Conservation (phyloP, 1,140 invertebrate species). For the Drosophila truncata region DNA sequence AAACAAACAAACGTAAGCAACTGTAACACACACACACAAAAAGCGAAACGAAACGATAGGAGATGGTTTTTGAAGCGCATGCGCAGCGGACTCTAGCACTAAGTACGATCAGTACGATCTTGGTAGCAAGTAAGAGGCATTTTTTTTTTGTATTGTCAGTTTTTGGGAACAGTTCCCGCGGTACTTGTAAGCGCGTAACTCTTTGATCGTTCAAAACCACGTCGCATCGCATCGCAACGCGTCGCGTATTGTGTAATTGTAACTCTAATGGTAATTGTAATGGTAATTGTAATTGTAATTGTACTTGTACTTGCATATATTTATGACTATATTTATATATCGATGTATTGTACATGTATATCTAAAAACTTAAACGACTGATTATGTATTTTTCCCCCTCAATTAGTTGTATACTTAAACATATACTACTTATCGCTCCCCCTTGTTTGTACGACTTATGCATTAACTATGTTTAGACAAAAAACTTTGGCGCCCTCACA, state of each 20-base stretch:
- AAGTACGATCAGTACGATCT: slow-evolving; percentile 39
- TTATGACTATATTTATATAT: slow-evolving; percentile 65
- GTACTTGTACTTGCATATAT: slow-evolving; percentile 27
- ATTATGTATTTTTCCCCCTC: slow-evolving; percentile 76
- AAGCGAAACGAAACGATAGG: slow-evolving; percentile 13
- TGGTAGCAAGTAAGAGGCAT: slow-evolving; percentile 31
- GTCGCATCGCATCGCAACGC: slow-evolving; percentile 15
- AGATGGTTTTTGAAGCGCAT: slow-evolving; percentile 18
- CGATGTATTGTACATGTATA: slow-evolving; percentile 68
- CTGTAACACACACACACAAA: slow-evolving; percentile 48
- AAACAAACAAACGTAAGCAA: slow-evolving; percentile 29
- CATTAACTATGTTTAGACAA: slow-evolving; percentile 40
- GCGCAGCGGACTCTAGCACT: slow-evolving; percentile 31
- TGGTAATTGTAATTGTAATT: slow-evolving; percentile 26
- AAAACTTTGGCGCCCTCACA: slow-evolving; percentile 15
- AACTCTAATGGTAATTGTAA: slow-evolving; percentile 26
- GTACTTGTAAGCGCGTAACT: slow-evolving; percentile 49
- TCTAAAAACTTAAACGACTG: slow-evolving; percentile 78
- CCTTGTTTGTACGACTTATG: slow-evolving; percentile 51
- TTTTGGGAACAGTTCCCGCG: slow-evolving; percentile 35
- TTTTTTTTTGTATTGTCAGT: slow-evolving; percentile 25
- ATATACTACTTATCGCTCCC: slow-evolving; percentile 13
- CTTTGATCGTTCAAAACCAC: slow-evolving; percentile 56
- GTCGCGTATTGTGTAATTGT: slow-evolving; percentile 29
- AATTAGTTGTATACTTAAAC: slow-evolving; percentile 45